Evolutionary conservation across 2,113 vertebrate species (phyloP).

Genomic region (Caloenas nicobarica): DNA sequence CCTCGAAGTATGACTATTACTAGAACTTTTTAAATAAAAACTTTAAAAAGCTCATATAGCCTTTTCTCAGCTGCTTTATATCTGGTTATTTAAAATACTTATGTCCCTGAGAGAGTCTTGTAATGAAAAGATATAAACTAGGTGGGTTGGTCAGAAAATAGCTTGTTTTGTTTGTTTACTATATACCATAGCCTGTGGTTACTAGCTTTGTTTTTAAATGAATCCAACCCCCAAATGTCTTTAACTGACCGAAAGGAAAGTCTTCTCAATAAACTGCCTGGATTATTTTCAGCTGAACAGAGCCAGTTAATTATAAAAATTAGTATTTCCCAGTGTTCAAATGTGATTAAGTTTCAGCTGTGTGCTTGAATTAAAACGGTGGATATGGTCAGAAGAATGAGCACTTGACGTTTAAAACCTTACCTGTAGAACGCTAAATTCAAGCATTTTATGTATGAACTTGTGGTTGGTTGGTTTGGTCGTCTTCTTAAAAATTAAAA

Average conservation of each 20-base stretch:
- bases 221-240: background rate
- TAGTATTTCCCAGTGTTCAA: background rate
- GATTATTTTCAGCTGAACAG: background rate
- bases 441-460: background rate
- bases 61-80: background rate
- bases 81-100: background rate
- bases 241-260: background rate
- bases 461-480: background rate
- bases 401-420: background rate
- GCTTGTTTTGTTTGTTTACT: background rate
- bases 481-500: background rate
- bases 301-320: background rate
- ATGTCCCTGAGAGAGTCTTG: background rate
- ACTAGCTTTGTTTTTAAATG: background rate
- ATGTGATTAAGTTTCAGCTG: background rate
- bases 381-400: background rate
- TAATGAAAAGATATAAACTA: background rate
- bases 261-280: background rate
- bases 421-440: background rate
- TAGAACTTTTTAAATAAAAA: background rate
- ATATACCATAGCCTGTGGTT: background rate
- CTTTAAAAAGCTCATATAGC: background rate
- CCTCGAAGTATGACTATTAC: background rate
- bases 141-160: background rate
- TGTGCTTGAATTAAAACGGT: background rate